A percentile compares a stretch with the other conserved stretches of the same genome.
phyloP scores from a whole-genome alignment of 2,113 vertebrate species.

The Mesitornis unicolor region DNA sequence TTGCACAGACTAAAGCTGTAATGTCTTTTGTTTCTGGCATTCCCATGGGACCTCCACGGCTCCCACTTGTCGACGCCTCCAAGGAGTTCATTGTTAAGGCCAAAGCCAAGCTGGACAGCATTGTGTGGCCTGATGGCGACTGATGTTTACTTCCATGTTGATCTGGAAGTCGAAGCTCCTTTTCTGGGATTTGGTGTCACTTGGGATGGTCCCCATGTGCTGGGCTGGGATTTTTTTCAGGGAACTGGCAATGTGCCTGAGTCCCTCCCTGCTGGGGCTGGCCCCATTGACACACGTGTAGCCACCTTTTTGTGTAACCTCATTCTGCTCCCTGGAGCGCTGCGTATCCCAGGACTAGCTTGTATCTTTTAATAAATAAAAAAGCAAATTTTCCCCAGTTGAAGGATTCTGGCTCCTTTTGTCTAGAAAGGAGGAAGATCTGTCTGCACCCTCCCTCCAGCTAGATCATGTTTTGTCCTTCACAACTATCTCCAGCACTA shows the following conservation, averaged over 20 bases:
- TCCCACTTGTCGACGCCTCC: conserved; percentile 78
- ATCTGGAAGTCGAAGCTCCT: not conserved
- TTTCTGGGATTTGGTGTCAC: not conserved
- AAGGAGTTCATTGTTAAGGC: conserved; percentile 47
- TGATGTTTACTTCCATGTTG: not conserved
- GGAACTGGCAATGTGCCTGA: not conserved
- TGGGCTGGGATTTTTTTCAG: not conserved
- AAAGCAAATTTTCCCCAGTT: not conserved
- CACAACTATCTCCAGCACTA: not conserved
- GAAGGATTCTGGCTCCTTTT: not conserved
- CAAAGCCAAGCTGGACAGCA: conserved; percentile 72
- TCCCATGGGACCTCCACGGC: conserved; percentile 89
- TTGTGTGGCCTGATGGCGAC: not conserved
- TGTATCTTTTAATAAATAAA: not conserved
- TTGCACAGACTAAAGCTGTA: conserved; percentile 90
- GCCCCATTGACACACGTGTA: not conserved
- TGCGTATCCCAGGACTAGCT: not conserved
- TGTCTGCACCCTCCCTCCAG: not conserved
- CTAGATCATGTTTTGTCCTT: not conserved
- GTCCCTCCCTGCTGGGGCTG: not conserved
- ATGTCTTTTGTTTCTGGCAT: conserved; percentile 88
- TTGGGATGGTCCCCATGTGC: not conserved
- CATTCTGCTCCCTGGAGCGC: not conserved
- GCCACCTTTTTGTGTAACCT: not conserved
- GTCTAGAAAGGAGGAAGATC: not conserved